Base-by-base conservation (phyloP, 2,888 invertebrate species). In the Vesta saturnalis region DNA sequence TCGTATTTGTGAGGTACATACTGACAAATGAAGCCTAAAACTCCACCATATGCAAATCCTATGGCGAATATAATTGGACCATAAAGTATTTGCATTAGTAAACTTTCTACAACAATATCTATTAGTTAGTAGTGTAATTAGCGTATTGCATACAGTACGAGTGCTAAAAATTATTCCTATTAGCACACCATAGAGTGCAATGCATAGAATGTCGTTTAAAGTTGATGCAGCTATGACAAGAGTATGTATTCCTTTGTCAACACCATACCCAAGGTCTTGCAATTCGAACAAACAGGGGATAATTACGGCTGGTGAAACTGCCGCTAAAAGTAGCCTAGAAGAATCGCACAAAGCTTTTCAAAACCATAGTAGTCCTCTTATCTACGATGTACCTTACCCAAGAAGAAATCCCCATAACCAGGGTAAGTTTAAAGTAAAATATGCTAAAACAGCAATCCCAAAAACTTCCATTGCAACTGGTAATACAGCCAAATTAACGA, bases 171-270 rank as follows among this genome's bases (percentile, higher is more conserved):
- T 87, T 52, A 90, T 84, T 18, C 91, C 89, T 58, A 91, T 85
- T 59, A 89, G 82, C 35, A 93, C 87, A 16, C 91, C 90, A 81
- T 93, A 94, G 1, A 90, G 83, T 64, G 92, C 91, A 72, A 94
- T 91, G 59, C 93, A 90, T 60, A 92, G 86, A 58, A 94, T 91
- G 82, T 93, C 92, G 79, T 94, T 94, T 67, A 93, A 86, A 69
- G 91, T 90, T 47, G 90, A 86, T 0, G 91, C 90, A 5, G 91
- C 90, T 69, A 90, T 89, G 1, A 94, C 89, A 58, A 94, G 83
- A 0, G 93, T 92, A 46, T 92, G 90, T 30, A 94, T 89, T 21
- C 92, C 92, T 81, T 90, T 91, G 77, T 89, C 89, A 54, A 90
- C 86, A 6, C 93, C 93, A 74, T 88, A 89, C 5, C 89, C 89